Evolutionary conservation across 1,140 invertebrate species (phyloP), one percentile per base, ranked within the genome.

Genomic region (Bathynomus jamesi): DNA sequence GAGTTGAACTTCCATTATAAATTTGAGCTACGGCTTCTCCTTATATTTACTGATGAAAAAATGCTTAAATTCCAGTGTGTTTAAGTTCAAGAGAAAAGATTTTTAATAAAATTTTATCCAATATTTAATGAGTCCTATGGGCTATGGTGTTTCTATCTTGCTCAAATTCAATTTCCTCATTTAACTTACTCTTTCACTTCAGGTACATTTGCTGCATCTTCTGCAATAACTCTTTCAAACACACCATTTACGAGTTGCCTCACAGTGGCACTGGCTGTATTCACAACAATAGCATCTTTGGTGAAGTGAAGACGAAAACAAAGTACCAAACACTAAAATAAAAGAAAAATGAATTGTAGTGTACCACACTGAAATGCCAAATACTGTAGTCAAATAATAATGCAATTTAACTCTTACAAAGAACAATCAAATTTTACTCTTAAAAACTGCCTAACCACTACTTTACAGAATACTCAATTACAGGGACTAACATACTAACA

Each of bases 201-300:
- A 79, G 85, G 83, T 68, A 89, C 86, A 80, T 89, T 87, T 79
- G 91, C 90, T 31, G 86, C 85, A 53, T 87, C 84, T 77, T 87
- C 86, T n/a, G 82, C 81, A 29, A 94, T 85, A 17, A 96, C 94
- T 70, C 96, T 84, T 82, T 99, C 97, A 86, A 98, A 99, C 0
- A 99, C 94, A 61, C 95, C 84, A 60, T 93, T 94, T n/a, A 98
- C 95, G 61, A 99, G 83, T 81, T 99, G 97, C 61, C 96, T 85
- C 4, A 99, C 93, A 28, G 96, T 98, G 11, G 97, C 97, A 28
- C 95, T 95, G 3, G 96, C 96, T 61, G 96, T 96, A 81, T 98
- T 98, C 29, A 94, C 93, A 60, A 94, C 96, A 69, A 92, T 95
- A 27, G 90, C 87, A 85, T 98, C 91, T 85, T 96, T 94, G 7